Evolutionary conservation across 2,888 invertebrate genomes (phyloP), one percentile per base, ranked within the genome.

Genomic region (Drosophila meridionalis): DNA sequence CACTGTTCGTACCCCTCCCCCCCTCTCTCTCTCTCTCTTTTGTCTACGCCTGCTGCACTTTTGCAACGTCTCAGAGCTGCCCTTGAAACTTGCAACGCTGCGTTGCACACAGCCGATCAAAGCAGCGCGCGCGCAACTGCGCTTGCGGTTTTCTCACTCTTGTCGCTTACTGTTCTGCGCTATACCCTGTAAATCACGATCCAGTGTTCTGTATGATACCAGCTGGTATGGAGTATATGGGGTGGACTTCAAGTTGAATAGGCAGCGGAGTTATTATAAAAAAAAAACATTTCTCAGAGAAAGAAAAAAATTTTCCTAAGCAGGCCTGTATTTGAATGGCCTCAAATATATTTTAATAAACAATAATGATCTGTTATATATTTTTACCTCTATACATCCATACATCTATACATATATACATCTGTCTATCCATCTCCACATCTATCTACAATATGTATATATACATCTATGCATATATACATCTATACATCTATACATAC

Each of bases 71-170:
- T 73, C 32, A 43, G 14, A 14, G 43, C 28, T 48, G 72, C 64
- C 78, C 77, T 77, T 78, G 78, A 70, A 73, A 56, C 64, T 38
- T 43, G 73, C 69, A 28, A 77, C 73, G 78, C 73, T 70, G 78
- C 69, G 60, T 56, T 78, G 73, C 78, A 78, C 78, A 68, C 78
- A 69, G 52, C 59, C 67, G 69, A 47, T 61, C 60, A 72, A 58
- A 48, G 48, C 47, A 20, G 32, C 8, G n/a, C n/a, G 20, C 40
- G 32, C 34, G 34, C 60, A 34, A 43, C 7, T 20, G 42, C 55
- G 55, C 36, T 34, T 26, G 42, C 53, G 38, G 8, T 30, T 48
- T 64, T 67, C 53, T 66, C 43, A 57, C 47, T 52, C 45, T 38
- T 43, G 4, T 26, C 14, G 6, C 2, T 32, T 42, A 7, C 36